Percentiles rank a stretch among this genome's conserved stretches.
Conservation (phyloP, 2,113 vertebrate genomes). For the Pollimyrus isidori region DNA sequence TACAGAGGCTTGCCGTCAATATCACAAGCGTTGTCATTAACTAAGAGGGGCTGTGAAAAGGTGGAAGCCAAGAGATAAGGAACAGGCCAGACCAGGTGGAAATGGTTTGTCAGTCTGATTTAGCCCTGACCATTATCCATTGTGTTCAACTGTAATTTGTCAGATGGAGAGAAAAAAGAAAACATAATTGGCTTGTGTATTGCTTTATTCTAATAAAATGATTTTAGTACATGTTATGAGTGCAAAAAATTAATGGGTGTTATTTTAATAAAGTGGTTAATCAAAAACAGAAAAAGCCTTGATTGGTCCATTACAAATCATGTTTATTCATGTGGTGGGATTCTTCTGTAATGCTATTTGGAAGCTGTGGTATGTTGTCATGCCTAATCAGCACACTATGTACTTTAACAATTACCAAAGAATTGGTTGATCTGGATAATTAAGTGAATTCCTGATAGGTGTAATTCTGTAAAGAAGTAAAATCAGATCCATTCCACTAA, state of each 20-base stretch:
- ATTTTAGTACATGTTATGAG: slow-evolving; percentile 7
- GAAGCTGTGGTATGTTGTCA: neutral
- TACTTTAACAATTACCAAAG: slow-evolving; percentile 8
- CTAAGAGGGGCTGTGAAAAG: neutral
- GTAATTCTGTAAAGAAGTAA: slow-evolving; percentile 5
- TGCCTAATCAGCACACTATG: neutral
- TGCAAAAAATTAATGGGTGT: neutral
- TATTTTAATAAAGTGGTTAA: slow-evolving; percentile 4
- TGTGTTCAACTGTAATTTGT: slow-evolving; percentile 3
- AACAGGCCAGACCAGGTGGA: neutral
- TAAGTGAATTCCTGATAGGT: neutral
- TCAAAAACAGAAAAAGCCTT: neutral
- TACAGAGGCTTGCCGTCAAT: slow-evolving; percentile 14
- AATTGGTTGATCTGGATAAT: slow-evolving; percentile 23
- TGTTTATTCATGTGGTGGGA: slow-evolving; percentile 3
- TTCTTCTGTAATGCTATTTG: neutral
- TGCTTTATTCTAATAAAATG: slow-evolving; percentile 10
- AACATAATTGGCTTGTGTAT: slow-evolving; percentile 11
- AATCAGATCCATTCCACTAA: slow-evolving; percentile 9
- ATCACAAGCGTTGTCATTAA: slow-evolving; percentile 14
- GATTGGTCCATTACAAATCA: slow-evolving; percentile 14
- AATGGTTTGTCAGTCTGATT: slow-evolving; percentile 9
- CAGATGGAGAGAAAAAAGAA: neutral
- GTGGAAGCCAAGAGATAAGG: neutral
- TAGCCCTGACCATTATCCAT: slow-evolving; percentile 3